phyloP scores from a whole-genome alignment of 2,888 invertebrate species.

The Chrysolina americana region DNA sequence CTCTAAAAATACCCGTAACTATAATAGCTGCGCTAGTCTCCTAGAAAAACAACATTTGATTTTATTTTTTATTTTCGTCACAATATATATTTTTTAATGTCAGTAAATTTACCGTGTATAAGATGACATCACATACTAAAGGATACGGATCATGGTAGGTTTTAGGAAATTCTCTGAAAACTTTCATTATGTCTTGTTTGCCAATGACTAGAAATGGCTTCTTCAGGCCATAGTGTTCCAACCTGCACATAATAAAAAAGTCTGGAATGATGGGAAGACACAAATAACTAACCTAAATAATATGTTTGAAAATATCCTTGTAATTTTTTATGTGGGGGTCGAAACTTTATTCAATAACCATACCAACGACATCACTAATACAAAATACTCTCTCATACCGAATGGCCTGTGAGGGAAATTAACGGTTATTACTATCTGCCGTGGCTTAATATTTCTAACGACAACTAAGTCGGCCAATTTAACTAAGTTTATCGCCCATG shows the following conservation, averaged over 20 bases:
- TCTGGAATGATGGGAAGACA: not conserved
- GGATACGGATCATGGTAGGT: constrained; percentile 42
- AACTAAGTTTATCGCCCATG: too few relatives aligned
- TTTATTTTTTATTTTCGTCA: too few relatives aligned
- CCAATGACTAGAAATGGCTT: constrained; percentile 32
- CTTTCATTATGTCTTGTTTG: constrained; percentile 39
- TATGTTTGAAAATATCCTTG: not conserved
- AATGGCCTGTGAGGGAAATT: too few relatives aligned
- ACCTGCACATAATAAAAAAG: constrained; percentile 22
- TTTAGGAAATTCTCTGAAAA: constrained; percentile 41
- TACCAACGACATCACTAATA: too few relatives aligned
- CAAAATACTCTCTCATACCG: too few relatives aligned
- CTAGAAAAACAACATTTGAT: constrained; percentile 15
- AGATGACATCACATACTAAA: constrained; percentile 34
- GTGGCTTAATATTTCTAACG: too few relatives aligned
- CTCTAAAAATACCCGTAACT: constrained; percentile 44
- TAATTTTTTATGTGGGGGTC: too few relatives aligned
- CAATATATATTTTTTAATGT: not conserved
- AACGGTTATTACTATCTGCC: too few relatives aligned
- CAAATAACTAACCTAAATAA: not conserved
- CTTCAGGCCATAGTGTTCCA: constrained; percentile 39
- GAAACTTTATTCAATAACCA: too few relatives aligned
- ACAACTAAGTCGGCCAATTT: too few relatives aligned
- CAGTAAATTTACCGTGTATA: constrained; percentile 34
- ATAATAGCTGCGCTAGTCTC: constrained; percentile 25